These are phyloP conservation scores for Hydroisotoma schaefferi DNA, from an alignment of 2,888 invertebrate species.

Conservation along the genomic window DNA sequence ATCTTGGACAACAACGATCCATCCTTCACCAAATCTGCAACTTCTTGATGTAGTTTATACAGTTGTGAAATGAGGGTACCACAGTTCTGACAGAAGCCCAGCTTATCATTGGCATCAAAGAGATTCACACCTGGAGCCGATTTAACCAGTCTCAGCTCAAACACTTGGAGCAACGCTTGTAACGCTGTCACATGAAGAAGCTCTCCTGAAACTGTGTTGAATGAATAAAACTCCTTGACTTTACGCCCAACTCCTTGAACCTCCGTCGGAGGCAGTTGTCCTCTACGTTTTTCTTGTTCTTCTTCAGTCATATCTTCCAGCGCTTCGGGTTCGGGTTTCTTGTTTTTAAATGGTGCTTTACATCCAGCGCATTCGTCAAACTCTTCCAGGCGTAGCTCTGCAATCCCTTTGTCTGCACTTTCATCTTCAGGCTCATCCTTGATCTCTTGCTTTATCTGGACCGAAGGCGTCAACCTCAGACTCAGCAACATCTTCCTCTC, in stretches of 20 bases:
- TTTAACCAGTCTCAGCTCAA: slow-evolving; percentile 7
- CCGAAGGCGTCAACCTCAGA: not conserved
- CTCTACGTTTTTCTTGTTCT: not conserved
- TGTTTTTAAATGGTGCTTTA: not conserved
- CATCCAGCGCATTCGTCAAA: slow-evolving; percentile 10
- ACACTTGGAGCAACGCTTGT: slow-evolving; percentile 10
- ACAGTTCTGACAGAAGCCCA: slow-evolving; percentile 11
- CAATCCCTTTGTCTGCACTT: not conserved
- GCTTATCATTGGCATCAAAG: slow-evolving; percentile 4
- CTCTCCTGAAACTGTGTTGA: slow-evolving; percentile 5
- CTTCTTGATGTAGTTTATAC: slow-evolving; percentile 22
- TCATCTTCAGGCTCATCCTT: slow-evolving; percentile 7
- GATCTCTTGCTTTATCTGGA: too few relatives aligned
- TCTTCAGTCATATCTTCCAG: not conserved
- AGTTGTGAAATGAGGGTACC: slow-evolving; percentile 13
- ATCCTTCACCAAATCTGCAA: slow-evolving; percentile 11
- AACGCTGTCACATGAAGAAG: slow-evolving; percentile 8
- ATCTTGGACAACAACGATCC: slow-evolving; percentile 19
- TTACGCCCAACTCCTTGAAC: not conserved
- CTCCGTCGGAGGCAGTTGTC: not conserved
- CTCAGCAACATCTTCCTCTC: slow-evolving; percentile 15
- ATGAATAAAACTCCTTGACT: slow-evolving; percentile 13
- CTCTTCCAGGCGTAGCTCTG: not conserved
- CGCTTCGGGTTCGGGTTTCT: not conserved
- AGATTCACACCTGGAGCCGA: not conserved